phyloP scores from a whole-genome alignment of 2,888 invertebrate species.

The Patella caerulea region DNA sequence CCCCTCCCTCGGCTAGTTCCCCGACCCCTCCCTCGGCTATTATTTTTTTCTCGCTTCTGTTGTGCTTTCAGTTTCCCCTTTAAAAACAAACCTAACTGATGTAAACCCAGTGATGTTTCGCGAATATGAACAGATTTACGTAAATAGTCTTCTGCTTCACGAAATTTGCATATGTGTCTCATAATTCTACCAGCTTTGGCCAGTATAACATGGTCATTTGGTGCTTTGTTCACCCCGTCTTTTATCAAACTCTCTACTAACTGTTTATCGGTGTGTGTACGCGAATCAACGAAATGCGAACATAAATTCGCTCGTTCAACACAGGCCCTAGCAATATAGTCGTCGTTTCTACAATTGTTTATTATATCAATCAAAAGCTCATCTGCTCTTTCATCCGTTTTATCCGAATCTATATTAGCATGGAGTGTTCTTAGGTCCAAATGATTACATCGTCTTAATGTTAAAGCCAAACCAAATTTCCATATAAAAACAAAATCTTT shows the following conservation, averaged over 20 bases:
- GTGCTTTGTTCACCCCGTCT: background rate
- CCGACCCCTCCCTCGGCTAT: too few species aligned
- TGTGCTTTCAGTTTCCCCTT: background rate
- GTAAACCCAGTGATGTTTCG: background rate
- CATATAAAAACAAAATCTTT: background rate
- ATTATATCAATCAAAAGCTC: background rate
- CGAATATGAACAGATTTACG: background rate
- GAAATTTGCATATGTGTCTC: background rate
- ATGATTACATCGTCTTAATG: background rate
- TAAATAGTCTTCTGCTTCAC: background rate
- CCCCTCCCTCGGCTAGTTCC: too few species aligned
- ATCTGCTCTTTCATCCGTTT: background rate
- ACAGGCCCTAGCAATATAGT: background rate
- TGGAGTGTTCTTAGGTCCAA: background rate
- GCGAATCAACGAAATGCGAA: background rate
- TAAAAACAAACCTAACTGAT: background rate
- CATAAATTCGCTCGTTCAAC: background rate
- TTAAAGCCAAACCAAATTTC: constrained; percentile 3
- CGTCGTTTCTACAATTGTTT: background rate
- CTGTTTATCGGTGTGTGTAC: background rate
- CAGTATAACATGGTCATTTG: background rate
- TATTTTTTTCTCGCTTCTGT: too few species aligned
- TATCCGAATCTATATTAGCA: background rate
- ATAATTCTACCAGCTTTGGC: background rate
- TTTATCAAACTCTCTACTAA: background rate